Percentiles rank a stretch among this genome's conserved stretches.
Evolutionary conservation across 2,888 invertebrate species (phyloP).

Genomic region (Chrysolina americana): DNA sequence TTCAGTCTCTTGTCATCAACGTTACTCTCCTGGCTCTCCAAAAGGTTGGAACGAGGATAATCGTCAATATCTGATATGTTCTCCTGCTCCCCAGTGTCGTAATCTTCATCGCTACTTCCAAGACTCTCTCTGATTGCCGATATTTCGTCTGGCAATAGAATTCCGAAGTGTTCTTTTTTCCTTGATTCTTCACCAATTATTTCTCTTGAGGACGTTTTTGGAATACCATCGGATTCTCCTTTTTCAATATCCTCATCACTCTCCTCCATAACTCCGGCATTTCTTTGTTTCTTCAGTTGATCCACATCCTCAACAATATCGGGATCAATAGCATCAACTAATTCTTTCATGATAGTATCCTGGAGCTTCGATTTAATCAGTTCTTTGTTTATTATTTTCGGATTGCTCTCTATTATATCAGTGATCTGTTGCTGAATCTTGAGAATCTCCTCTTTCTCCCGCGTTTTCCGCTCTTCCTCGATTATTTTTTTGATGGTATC

Average conservation of each 20-base stretch:
- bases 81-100: conserved; percentile 44
- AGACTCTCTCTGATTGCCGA: conserved; percentile 9
- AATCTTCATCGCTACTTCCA: conserved; percentile 47
- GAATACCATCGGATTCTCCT: neutral
- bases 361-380: conserved; percentile 69
- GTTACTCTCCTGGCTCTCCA: neutral
- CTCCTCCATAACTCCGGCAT: neutral
- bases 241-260: neutral
- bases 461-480: conserved; percentile 67
- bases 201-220: neutral
- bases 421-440: conserved; percentile 70
- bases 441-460: conserved; percentile 70
- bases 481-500: conserved; percentile 62
- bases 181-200: neutral
- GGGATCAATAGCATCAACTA: conserved; percentile 53
- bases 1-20: conserved; percentile 44
- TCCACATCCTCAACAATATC: conserved; percentile 41
- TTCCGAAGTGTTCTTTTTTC: neutral
- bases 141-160: conserved; percentile 18
- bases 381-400: conserved; percentile 70
- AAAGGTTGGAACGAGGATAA: conserved; percentile 1
- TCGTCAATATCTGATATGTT: conserved; percentile 19
- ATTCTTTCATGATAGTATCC: conserved; percentile 62
- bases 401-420: conserved; percentile 70
- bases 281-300: conserved; percentile 23